phyloP scores from a whole-genome alignment of 2,888 invertebrate species.

The Nephrocerus scutellatus region DNA sequence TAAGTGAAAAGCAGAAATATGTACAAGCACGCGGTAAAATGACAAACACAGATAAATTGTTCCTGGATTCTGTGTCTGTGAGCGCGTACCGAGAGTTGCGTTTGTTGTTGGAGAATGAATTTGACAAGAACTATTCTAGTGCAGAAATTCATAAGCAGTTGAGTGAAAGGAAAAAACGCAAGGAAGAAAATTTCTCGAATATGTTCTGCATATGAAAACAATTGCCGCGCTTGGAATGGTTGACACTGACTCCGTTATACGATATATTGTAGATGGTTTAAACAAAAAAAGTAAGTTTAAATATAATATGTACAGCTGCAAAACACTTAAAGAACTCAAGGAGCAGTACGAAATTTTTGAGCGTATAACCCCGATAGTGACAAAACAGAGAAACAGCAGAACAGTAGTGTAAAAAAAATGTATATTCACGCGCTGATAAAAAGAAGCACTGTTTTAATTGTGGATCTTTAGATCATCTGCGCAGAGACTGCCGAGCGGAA shows the following conservation, averaged over 20 bases:
- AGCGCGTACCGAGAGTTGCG: constrained; percentile 8
- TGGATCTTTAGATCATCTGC: constrained; percentile 16
- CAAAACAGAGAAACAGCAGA: not conserved
- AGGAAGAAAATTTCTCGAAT: constrained; percentile 15
- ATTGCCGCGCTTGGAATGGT: constrained; percentile 11
- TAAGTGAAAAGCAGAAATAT: constrained; percentile 18
- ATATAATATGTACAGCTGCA: constrained; percentile 10
- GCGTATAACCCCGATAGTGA: constrained; percentile 5
- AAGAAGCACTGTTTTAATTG: constrained; percentile 16
- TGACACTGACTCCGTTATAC: constrained; percentile 11
- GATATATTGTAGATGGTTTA: constrained; percentile 16
- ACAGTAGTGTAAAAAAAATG: constrained; percentile 5
- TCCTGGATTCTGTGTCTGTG: constrained; percentile 16
- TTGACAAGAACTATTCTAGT: constrained; percentile 12
- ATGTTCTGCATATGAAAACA: constrained; percentile 15
- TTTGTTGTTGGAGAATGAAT: constrained; percentile 8
- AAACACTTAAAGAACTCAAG: constrained; percentile 15
- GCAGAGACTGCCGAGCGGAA: constrained; percentile 14
- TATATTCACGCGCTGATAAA: not conserved
- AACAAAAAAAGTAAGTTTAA: constrained; percentile 11
- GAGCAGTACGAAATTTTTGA: constrained; percentile 13
- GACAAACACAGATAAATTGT: constrained; percentile 16
- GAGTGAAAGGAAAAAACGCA: constrained; percentile 12
- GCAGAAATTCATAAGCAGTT: constrained; percentile 14
- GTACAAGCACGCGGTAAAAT: constrained; percentile 19